Conservation (phyloP, 2,797 vertebrate genomes). For the Oreortyx pictus region DNA sequence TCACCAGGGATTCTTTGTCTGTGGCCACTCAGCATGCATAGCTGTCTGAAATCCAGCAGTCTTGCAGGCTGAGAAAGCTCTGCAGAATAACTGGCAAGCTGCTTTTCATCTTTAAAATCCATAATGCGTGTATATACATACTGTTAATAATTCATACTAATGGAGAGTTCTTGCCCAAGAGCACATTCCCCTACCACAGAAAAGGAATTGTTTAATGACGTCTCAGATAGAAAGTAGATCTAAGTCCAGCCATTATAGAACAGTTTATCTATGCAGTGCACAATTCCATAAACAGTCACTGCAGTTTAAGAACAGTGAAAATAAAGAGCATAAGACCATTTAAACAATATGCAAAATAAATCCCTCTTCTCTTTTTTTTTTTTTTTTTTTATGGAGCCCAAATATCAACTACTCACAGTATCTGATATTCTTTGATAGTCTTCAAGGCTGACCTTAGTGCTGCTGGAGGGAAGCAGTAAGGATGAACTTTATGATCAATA, state of each 20-base stretch:
- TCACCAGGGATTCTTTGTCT: slow-evolving; percentile 9
- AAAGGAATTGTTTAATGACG: slow-evolving; percentile 64
- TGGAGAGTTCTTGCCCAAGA: slow-evolving; percentile 47
- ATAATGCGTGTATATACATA: slow-evolving; percentile 56
- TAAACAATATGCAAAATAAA: slow-evolving; percentile 30
- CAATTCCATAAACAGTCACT: slow-evolving; percentile 50
- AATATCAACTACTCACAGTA: neutral
- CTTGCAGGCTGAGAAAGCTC: neutral
- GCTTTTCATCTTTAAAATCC: slow-evolving; percentile 52
- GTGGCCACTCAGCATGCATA: neutral
- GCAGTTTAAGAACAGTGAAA: slow-evolving; percentile 22
- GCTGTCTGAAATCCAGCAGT: neutral
- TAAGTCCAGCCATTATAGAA: slow-evolving; percentile 41
- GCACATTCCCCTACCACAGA: slow-evolving; percentile 36
- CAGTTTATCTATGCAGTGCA: neutral
- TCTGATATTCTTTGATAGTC: neutral
- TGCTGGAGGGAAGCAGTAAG: neutral
- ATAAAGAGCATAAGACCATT: slow-evolving; percentile 27
- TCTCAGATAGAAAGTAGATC: slow-evolving; percentile 13
- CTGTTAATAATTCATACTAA: slow-evolving; percentile 68
- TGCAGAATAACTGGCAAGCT: neutral
- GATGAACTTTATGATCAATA: neutral
- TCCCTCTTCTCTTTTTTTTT: neutral
- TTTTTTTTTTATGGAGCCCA: neutral
- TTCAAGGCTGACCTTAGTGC: neutral